Conservation (phyloP, 1,140 invertebrate species). For the Solenopsis fugax region DNA sequence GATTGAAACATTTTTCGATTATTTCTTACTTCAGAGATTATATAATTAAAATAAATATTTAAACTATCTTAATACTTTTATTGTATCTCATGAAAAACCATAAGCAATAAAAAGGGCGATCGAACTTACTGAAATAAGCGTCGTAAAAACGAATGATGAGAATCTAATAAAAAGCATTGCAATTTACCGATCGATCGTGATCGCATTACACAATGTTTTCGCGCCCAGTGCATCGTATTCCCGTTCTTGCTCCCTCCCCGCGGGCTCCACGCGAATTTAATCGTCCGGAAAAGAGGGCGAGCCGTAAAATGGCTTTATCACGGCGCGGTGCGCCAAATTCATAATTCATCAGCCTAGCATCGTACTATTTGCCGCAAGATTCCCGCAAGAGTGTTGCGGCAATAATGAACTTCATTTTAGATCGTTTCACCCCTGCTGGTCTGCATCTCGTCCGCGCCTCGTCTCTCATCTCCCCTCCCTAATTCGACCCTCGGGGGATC, state of each 20-base stretch:
- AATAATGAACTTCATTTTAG: slow-evolving; percentile 49
- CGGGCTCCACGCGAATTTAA: slow-evolving; percentile 39
- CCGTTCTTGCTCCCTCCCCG: not conserved
- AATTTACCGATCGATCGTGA: slow-evolving; percentile 9
- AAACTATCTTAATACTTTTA: not conserved
- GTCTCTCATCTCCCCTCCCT: not conserved
- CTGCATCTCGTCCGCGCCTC: not conserved
- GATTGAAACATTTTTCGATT: no score
- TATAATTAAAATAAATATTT: not conserved
- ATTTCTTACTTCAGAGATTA: not conserved
- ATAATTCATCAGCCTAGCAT: slow-evolving; percentile 69
- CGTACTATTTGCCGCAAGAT: slow-evolving; percentile 47
- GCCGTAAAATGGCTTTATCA: slow-evolving; percentile 60
- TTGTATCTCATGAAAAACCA: not conserved
- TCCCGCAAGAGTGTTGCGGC: slow-evolving; percentile 38
- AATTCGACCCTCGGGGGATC: slow-evolving; percentile 38
- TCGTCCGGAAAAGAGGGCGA: slow-evolving; percentile 47
- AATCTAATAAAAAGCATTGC: not conserved
- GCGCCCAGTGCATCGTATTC: slow-evolving; percentile 1
- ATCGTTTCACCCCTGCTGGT: slow-evolving; percentile 35
- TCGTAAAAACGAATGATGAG: not conserved
- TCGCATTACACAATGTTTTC: not conserved
- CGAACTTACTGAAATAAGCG: not conserved
- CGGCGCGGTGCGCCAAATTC: slow-evolving; percentile 49
- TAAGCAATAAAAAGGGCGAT: not conserved